Evolutionary conservation across 1,140 invertebrate genomes (phyloP).

Genomic region (Heliothis subflexa): DNA sequence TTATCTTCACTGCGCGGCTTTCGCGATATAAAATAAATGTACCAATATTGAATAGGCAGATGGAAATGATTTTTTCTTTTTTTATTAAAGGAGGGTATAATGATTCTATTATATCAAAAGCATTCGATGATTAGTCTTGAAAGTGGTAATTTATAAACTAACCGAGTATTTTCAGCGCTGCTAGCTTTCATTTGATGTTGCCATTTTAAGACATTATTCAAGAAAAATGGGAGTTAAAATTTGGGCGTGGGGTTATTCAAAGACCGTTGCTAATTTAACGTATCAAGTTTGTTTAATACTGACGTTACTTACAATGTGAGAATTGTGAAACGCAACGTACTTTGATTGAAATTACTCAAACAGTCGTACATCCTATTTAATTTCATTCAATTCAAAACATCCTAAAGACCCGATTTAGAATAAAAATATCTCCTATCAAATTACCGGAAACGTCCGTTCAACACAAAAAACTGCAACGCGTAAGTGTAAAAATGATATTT

Average conservation of each 20-base stretch:
- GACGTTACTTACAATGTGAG: too few relatives aligned
- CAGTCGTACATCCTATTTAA: neutral
- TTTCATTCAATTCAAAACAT: neutral
- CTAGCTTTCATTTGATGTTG: too few relatives aligned
- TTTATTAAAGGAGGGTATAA: neutral
- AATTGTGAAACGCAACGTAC: too few relatives aligned
- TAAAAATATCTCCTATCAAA: constrained; percentile 13
- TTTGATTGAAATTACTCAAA: too few relatives aligned
- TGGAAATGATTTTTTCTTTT: constrained; percentile 4
- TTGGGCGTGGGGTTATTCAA: neutral
- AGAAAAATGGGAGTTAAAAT: too few relatives aligned
- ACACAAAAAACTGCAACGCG: neutral
- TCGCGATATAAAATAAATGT: constrained; percentile 29
- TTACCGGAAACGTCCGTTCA: constrained; percentile 24
- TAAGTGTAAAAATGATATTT: constrained; percentile 12
- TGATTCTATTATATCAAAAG: neutral
- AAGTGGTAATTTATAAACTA: neutral
- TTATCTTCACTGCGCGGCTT: constrained; percentile 32
- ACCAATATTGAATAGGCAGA: neutral
- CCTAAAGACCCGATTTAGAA: neutral
- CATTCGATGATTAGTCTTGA: neutral
- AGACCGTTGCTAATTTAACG: neutral
- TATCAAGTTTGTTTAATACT: too few relatives aligned
- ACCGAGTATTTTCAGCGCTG: too few relatives aligned
- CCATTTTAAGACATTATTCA: too few relatives aligned